Percentiles rank a stretch among this genome's conserved stretches.
Evolutionary conservation across 2,797 vertebrate species (phyloP).

Genomic region (Pterois miles): DNA sequence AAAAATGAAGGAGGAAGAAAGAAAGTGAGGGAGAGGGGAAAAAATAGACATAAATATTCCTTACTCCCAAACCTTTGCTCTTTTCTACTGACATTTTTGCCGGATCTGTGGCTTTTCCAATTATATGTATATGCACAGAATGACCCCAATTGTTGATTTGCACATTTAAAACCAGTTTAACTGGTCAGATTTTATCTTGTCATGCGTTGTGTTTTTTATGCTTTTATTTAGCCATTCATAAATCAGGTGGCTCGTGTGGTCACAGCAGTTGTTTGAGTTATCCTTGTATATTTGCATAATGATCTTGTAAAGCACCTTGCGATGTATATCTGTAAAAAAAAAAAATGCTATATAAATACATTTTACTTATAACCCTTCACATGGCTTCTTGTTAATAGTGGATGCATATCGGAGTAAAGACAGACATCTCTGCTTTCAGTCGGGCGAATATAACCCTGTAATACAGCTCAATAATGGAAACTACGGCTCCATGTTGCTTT

Average conservation of each 20-base stretch:
- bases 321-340: too few species aligned
- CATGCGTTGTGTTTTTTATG: background rate
- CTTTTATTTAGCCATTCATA: background rate
- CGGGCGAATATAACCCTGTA: background rate
- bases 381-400: constrained; percentile 6
- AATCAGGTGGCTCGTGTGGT: too few species aligned
- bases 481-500: constrained; percentile 11
- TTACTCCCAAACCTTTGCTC: background rate
- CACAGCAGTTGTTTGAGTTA: too few species aligned
- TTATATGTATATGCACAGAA: background rate
- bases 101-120: background rate
- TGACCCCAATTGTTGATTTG: background rate
- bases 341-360: too few species aligned
- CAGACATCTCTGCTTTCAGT: constrained; percentile 34
- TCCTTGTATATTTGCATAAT: too few species aligned
- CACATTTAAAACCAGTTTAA: background rate
- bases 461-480: constrained; percentile 33
- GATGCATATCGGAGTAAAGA: background rate
- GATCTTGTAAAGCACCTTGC: too few species aligned
- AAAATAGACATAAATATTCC: background rate
- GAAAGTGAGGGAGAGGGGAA: background rate
- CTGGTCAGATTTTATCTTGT: background rate
- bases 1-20: background rate
- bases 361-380: background rate
- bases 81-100: background rate